Evolutionary conservation across 2,113 vertebrate species (phyloP).

Genomic region (Antennarius striatus): DNA sequence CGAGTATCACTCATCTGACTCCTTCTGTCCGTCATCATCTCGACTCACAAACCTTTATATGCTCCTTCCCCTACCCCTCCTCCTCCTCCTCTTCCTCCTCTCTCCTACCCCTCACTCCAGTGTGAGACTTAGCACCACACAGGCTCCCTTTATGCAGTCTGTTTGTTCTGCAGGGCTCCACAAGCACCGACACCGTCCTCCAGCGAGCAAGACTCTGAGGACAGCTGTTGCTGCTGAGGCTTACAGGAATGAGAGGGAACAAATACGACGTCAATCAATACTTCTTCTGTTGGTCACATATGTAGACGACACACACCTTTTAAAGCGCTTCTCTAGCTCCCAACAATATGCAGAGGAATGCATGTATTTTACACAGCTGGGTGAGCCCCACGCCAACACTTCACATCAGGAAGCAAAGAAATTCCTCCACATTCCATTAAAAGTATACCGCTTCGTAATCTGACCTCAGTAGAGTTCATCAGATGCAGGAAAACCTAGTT

Average conservation of each 20-base stretch:
- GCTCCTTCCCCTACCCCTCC: background rate
- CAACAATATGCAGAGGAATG: constrained; percentile 31
- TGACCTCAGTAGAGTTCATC: no score
- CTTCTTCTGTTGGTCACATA: background rate
- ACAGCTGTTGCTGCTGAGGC: constrained; percentile 3
- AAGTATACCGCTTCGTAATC: background rate
- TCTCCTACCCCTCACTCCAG: constrained; percentile 40
- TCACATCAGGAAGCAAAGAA: constrained; percentile 36
- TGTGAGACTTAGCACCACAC: constrained; percentile 60
- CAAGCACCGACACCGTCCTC: constrained; percentile 16
- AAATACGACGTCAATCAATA: background rate
- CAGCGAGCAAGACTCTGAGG: constrained; percentile 20
- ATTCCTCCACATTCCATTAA: constrained; percentile 4
- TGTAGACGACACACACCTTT: constrained; percentile 11
- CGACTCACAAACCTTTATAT: constrained; percentile 5
- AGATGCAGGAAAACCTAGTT: no score
- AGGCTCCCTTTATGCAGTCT: constrained; percentile 55
- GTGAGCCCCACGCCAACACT: constrained; percentile 29
- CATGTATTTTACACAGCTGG: constrained; percentile 39
- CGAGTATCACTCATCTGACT: background rate
- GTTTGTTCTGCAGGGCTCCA: constrained; percentile 51
- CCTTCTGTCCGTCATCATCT: constrained; percentile 20
- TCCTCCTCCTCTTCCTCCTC: constrained; percentile 9
- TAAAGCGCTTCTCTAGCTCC: constrained; percentile 11
- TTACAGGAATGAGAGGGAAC: constrained; percentile 3